phyloP scores from a whole-genome alignment of 2,797 vertebrate genomes.

The Semaprochilodus insignis region DNA sequence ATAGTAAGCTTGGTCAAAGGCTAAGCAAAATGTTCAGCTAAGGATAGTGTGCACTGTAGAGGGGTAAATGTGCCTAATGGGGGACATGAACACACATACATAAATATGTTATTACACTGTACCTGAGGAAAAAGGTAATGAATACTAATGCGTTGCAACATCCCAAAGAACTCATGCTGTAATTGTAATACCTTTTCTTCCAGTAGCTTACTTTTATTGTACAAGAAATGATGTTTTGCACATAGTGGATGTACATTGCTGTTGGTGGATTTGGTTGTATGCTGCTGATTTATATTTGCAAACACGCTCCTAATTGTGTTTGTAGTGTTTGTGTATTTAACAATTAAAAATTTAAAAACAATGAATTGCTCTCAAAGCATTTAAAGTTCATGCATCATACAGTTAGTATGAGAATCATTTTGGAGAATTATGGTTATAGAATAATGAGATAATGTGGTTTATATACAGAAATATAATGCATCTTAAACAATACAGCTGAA shows the following conservation, averaged over 20 bases:
- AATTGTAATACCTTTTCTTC: background rate
- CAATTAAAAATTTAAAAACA: background rate
- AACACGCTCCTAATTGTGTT: background rate
- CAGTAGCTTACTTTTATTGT: background rate
- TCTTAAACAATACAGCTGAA: too few relatives aligned
- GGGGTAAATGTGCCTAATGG: background rate
- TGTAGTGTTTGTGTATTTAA: conserved; percentile 1
- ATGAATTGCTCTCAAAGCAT: too few relatives aligned
- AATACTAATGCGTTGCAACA: background rate
- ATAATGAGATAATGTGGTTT: too few relatives aligned
- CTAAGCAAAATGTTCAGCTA: conserved; percentile 91
- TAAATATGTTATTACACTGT: conserved; percentile 2
- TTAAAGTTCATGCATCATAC: too few relatives aligned
- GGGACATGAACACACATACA: background rate
- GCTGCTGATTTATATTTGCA: background rate
- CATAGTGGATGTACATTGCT: background rate
- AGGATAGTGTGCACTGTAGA: conserved; percentile 12
- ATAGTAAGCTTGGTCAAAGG: conserved; percentile 81
- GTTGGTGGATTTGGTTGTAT: background rate
- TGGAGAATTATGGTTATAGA: too few relatives aligned
- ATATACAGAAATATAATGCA: too few relatives aligned
- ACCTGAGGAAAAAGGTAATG: background rate
- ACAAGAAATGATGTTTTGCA: background rate
- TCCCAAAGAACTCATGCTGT: background rate
- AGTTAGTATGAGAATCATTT: too few relatives aligned